Base-by-base conservation (phyloP, 2,113 vertebrate species). In the Chloropsis hardwickii region DNA sequence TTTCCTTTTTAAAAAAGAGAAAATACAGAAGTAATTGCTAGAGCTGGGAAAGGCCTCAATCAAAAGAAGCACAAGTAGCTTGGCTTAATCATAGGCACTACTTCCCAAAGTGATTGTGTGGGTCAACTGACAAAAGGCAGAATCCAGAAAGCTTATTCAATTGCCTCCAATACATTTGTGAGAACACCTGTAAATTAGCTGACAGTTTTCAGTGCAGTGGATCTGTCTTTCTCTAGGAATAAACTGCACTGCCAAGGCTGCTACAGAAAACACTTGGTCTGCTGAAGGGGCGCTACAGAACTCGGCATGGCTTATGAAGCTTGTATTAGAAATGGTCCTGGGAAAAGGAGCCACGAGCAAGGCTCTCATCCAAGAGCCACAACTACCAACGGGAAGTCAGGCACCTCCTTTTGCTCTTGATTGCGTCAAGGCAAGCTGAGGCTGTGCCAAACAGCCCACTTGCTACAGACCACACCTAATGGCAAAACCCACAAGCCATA, bases 101-200 rank as follows among this genome's bases (percentile, higher is more conserved):
- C 40, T 80, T 50, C 39, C 14, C 4, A 1, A 83, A 74, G 12
- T 48, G 27, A 72, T 9, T 0, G 0, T 2, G 7, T 53, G 31
- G 35, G 14, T 83, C 39, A 84, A 31, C 3, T 16, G 16, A 33
- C 50, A 73, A 65, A 76, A 83, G 19, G 11, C 37, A 83, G 84
- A 81, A 83, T 51, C 35, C 57, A 67, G 62, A n/a, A 65, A 73
- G 11, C 16, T 70, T 81, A 48, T 15, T 56, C 28, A 45, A 4
- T 42, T 70, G 51, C 16, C 44, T 81, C n/a, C 37, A 48, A 80
- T 10, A 54, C 4, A 12, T 28, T 21, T 19, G 4, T 16, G 24
- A 50, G 29, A 56, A 24, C 23, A 51, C 8, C 56, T 66, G 27
- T 72, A 89, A 85, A 78, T n/a, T 0, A 87, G 37, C 40, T 48